Percentiles rank a stretch among this genome's conserved stretches.
These are phyloP conservation scores for Alviniconcha strummeri DNA, from an alignment of 2,888 invertebrate genomes.

Conservation along the genomic window DNA sequence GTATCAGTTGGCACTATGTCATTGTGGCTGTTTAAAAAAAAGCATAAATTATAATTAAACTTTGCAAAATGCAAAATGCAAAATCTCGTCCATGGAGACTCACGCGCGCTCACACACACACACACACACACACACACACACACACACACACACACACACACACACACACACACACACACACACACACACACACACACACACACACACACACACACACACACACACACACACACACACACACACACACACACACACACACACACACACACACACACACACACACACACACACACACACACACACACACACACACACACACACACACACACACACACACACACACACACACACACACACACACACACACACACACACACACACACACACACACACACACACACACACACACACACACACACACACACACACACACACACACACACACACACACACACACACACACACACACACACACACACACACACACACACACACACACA, in stretches of 20 bases:
- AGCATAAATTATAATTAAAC: too few species aligned
- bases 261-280: too few species aligned
- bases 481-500: background rate
- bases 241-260: too few species aligned
- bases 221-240: too few species aligned
- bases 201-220: background rate
- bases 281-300: too few species aligned
- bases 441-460: background rate
- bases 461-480: background rate
- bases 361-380: too few species aligned
- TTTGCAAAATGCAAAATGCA: too few species aligned
- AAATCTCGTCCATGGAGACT: too few species aligned
- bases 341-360: too few species aligned
- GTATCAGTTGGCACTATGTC: too few species aligned
- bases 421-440: background rate
- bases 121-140: slow-evolving; percentile 1
- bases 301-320: background rate
- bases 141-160: background rate
- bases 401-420: slow-evolving; percentile 1
- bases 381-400: slow-evolving; percentile 3
- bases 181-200: background rate
- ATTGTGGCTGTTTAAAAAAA: too few species aligned
- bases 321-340: too few species aligned
- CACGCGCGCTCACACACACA: background rate
- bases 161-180: slow-evolving; percentile 1